phyloP scores from a whole-genome alignment of 2,113 vertebrate species.

The Xerus inauris region DNA sequence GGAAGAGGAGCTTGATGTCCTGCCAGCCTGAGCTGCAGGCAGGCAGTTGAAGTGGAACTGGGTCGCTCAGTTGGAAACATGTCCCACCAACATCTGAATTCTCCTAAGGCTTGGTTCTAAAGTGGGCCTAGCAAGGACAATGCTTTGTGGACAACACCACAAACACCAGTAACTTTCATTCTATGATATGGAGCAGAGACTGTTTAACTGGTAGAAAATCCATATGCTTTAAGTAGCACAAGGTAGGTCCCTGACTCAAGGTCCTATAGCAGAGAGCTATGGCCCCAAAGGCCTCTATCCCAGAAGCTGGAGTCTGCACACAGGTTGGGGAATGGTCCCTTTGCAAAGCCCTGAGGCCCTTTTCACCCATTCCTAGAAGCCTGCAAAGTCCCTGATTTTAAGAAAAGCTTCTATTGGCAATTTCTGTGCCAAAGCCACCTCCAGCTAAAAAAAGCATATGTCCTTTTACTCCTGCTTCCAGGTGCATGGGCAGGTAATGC shows the following conservation, averaged over 20 bases:
- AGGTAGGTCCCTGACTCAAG: not conserved
- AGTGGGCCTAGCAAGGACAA: not conserved
- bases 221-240: not conserved
- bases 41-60: not conserved
- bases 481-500: rapidly evolving
- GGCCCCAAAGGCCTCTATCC: not conserved
- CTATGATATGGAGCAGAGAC: not conserved
- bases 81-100: not conserved
- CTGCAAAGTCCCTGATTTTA: not conserved
- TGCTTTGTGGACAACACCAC: not conserved
- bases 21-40: not conserved
- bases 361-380: too few relatives aligned
- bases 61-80: not conserved
- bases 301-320: not conserved
- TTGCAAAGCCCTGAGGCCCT: not conserved
- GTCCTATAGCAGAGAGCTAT: too few relatives aligned
- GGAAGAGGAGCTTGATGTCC: not conserved
- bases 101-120: not conserved
- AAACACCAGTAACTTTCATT: not conserved
- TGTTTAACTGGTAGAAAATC: not conserved
- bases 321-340: rapidly evolving
- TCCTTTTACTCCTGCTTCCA: not conserved
- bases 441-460: not conserved
- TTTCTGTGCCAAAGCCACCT: not conserved
- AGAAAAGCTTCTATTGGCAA: not conserved